Evolutionary conservation across 2,888 invertebrate genomes (phyloP), one percentile per base, ranked within the genome.

Genomic region (Ptychoptera albimana): DNA sequence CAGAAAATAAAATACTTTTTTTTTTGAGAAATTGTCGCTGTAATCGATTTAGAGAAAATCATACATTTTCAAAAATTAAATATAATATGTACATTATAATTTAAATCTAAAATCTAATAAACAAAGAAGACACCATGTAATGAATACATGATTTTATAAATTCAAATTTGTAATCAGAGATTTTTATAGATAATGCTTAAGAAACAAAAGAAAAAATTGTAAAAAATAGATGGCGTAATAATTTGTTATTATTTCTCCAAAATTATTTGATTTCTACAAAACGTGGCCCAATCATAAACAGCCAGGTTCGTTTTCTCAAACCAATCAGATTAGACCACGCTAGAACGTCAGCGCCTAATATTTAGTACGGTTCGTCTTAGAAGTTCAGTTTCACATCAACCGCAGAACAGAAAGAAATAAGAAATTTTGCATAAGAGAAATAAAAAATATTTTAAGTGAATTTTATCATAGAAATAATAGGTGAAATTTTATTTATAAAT

Each of bases 371-470:
- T 35, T 44, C 39, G 55, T 55, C 54, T 56, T 54, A 49, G 50
- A 43, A 31, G 54, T 54, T 60, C 60, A 63, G 57, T 63, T 60
- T 53, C 51, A 56, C 55, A 54, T 55, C 50, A 57, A 48, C 58
- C 51, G 54, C 49, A 57, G 55, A 54, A 57, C 53, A 55, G 55
- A 51, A 50, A 52, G 54, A 48, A 45, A 34, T 10, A 36, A 14
- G 23, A 13, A 45, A 16, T 37, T 47, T 36, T 43, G 40, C 23
- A 23, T 23, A 23, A 23, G 23, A 23, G 23, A 23, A 23, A 23
- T 5, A 23, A 23, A 23, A 23, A 23, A 7, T 7, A 23, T 5
- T 5, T 23, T 23, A 23, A 23, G 23, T 23, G 23, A 23, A 23
- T 23, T 23, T 23, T 23, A 23, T 23, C 23, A 23, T 5, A 23